These are phyloP conservation scores for Podarcis cretensis DNA, from an alignment of 2,113 vertebrate genomes.

Conservation along the genomic window DNA sequence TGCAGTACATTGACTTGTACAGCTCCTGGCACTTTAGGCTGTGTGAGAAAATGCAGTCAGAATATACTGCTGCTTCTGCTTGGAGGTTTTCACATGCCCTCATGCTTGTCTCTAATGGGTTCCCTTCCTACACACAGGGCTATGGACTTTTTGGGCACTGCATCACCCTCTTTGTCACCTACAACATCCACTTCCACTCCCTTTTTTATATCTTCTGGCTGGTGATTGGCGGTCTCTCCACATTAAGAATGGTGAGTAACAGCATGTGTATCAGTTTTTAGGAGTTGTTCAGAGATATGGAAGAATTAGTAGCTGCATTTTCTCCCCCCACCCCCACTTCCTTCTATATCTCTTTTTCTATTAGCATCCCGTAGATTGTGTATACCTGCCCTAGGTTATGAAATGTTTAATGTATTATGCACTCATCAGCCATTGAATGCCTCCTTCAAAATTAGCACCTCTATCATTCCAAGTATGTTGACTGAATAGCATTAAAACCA, in stretches of 20 bases:
- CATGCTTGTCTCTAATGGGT: not conserved
- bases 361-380: not conserved
- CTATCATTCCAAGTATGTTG: not conserved
- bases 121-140: conserved; percentile 78
- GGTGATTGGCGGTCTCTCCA: conserved; percentile 90
- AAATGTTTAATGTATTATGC: not conserved
- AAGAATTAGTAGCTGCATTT: not conserved
- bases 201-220: conserved; percentile 97
- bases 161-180: conserved; percentile 92
- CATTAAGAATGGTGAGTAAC: conserved; percentile 90
- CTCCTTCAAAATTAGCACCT: not conserved
- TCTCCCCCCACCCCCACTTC: not conserved
- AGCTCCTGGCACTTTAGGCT: not conserved
- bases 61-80: not conserved
- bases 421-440: not conserved
- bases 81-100: not conserved
- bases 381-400: not conserved
- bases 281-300: not conserved
- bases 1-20: not conserved
- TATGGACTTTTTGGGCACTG: conserved; percentile 97
- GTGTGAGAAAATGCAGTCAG: fast-evolving
- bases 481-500: not conserved
- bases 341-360: not conserved
- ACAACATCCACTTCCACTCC: conserved; percentile 97
- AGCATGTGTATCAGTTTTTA: not conserved